These are phyloP conservation scores for Dromaius novaehollandiae DNA, from an alignment of 2,113 vertebrate species.

Conservation along the genomic window DNA sequence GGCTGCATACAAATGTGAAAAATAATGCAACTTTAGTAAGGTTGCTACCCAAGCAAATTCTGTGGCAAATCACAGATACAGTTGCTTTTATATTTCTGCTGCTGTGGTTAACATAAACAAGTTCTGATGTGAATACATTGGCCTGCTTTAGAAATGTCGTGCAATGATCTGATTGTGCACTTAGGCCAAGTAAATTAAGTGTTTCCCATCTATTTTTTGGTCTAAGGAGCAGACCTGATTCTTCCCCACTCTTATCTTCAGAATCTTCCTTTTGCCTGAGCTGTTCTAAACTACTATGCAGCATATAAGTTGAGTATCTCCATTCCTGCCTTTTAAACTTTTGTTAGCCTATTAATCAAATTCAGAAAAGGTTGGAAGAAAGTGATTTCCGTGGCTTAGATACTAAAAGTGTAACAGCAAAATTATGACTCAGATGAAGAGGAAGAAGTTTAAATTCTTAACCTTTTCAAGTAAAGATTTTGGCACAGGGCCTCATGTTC, in stretches of 20 bases:
- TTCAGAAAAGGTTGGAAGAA: not conserved
- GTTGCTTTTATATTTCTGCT: not conserved
- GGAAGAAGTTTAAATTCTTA: not conserved
- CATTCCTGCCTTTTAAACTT: not conserved
- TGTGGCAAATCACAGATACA: not conserved
- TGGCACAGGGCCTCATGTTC: not conserved
- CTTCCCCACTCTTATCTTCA: not conserved
- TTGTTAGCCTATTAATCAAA: not conserved
- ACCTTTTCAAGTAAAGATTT: not conserved
- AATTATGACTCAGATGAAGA: not conserved
- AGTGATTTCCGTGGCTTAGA: not conserved
- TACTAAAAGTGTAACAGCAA: not conserved
- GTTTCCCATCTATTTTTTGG: not conserved
- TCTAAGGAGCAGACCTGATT: not conserved
- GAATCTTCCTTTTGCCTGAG: not conserved
- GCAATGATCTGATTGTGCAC: not conserved
- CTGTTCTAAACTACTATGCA: not conserved
- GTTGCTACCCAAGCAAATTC: not conserved
- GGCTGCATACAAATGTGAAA: not conserved
- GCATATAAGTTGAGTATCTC: not conserved
- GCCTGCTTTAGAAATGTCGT: not conserved
- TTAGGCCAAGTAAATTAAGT: not conserved
- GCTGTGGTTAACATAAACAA: not conserved
- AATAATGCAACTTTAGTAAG: not conserved
- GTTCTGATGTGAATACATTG: not conserved